Percentiles rank a stretch among this genome's conserved stretches.
Conservation (phyloP, 2,113 vertebrate genomes). For the Amblyopsis rosae region DNA sequence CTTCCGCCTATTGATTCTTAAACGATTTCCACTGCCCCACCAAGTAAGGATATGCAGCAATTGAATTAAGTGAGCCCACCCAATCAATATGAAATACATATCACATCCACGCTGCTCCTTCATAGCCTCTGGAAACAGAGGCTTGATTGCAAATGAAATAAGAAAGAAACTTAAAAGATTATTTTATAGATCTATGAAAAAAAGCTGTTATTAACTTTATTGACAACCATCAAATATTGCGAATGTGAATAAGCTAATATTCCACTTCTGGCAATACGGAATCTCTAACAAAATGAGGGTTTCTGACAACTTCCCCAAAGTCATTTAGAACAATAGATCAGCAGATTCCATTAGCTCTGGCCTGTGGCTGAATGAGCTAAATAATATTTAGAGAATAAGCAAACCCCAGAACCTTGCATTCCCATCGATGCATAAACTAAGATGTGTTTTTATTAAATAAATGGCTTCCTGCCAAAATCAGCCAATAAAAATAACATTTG, state of each 20-base stretch:
- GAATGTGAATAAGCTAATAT: conserved; percentile 62
- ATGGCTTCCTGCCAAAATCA: conserved; percentile 72
- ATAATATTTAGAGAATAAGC: conserved; percentile 74
- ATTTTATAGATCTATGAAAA: conserved; percentile 58
- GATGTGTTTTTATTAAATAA: conserved; percentile 75
- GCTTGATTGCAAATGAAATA: conserved; percentile 64
- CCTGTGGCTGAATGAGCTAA: conserved; percentile 75
- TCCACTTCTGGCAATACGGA: conserved; percentile 61
- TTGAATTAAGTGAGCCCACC: conserved; percentile 75
- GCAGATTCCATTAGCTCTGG: conserved; percentile 75
- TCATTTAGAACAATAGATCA: conserved; percentile 67
- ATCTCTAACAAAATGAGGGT: conserved; percentile 47
- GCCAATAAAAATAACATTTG: conserved; percentile 77
- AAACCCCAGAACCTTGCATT: conserved; percentile 71
- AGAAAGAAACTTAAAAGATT: conserved; percentile 57
- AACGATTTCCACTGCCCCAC: conserved; percentile 72
- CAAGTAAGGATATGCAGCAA: conserved; percentile 74
- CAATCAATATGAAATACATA: conserved; percentile 72
- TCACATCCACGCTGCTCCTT: conserved; percentile 59
- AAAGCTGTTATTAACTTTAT: conserved; percentile 57
- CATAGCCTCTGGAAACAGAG: conserved; percentile 59
- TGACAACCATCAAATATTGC: conserved; percentile 63
- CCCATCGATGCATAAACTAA: conserved; percentile 77
- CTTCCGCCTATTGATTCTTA: conserved; percentile 78
- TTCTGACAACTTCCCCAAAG: conserved; percentile 44